A percentile compares a stretch with the other conserved stretches of the same genome.
phyloP scores from a whole-genome alignment of 2,888 invertebrate species.

The Drosophila pseudotakahashii region DNA sequence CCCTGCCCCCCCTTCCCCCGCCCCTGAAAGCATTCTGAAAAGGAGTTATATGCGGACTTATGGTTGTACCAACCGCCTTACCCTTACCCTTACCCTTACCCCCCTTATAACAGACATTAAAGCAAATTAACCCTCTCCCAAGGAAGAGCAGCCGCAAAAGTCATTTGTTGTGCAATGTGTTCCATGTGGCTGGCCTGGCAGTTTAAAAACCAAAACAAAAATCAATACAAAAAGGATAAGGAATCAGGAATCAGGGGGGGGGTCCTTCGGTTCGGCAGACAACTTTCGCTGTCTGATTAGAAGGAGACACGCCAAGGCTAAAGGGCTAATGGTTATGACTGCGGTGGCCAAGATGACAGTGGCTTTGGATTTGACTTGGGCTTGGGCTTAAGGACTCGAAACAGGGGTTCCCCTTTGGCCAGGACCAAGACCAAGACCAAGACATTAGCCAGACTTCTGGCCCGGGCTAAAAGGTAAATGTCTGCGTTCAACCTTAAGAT shows the following conservation, averaged over 20 bases:
- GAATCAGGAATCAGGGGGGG: background rate
- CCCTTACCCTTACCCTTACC: background rate
- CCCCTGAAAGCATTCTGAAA: background rate
- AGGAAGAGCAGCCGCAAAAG: conserved; percentile 63
- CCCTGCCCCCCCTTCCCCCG: conserved; percentile 1
- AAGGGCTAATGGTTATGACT: conserved; percentile 78
- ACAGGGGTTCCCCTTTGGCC: conserved; percentile 19
- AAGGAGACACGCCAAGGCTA: conserved; percentile 75
- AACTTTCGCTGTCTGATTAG: conserved; percentile 75
- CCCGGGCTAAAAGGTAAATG: conserved; percentile 62
- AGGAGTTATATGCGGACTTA: conserved; percentile 52
- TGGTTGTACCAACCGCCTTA: conserved; percentile 38
- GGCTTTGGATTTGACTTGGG: conserved; percentile 59
- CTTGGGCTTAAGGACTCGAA: conserved; percentile 62
- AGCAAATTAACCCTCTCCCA: conserved; percentile 81
- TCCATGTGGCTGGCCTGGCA: conserved; percentile 79
- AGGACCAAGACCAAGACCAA: conserved; percentile 52
- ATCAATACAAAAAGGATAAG: conserved; percentile 57
- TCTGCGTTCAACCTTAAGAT: conserved; percentile 67
- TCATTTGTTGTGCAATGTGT: conserved; percentile 82
- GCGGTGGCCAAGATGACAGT: conserved; percentile 78
- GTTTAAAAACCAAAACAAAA: conserved; percentile 79
- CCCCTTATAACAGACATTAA: conserved; percentile 63
- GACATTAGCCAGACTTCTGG: conserved; percentile 44
- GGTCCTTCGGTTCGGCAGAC: conserved; percentile 5